Conservation (phyloP, 2,797 vertebrate species). For the Alauda arvensis region DNA sequence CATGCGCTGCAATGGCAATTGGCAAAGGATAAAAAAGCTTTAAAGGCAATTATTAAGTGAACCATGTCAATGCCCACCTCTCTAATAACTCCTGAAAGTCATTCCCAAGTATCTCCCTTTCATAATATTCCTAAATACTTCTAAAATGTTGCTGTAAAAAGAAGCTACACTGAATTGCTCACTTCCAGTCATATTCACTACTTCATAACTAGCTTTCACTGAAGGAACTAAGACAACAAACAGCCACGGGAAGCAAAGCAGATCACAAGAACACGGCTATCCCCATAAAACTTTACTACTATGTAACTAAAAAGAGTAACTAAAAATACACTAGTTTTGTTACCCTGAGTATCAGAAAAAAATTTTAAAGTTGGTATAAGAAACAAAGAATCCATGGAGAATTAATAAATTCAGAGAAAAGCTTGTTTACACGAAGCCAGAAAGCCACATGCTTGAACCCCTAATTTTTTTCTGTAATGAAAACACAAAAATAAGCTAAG, state of each 20-base stretch:
- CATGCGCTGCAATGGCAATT: slow-evolving; percentile 80
- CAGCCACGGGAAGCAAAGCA: neutral
- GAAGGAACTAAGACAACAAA: neutral
- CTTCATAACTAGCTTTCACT: neutral
- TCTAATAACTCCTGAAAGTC: neutral
- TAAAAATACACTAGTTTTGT: neutral
- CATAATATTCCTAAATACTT: neutral
- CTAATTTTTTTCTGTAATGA: neutral
- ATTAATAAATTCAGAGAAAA: neutral
- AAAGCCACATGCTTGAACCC: neutral
- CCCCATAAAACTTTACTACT: neutral
- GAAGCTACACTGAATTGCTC: neutral
- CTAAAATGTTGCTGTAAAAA: neutral
- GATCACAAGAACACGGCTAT: neutral
- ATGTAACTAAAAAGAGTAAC: neutral
- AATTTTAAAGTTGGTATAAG: neutral
- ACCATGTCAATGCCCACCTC: neutral
- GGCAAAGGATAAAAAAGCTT: neutral
- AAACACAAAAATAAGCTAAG: neutral
- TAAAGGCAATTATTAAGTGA: neutral
- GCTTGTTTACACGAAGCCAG: neutral
- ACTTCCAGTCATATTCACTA: neutral
- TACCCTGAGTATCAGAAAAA: neutral
- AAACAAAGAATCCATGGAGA: neutral
- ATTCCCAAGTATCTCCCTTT: neutral